Evolutionary conservation across 35 echinoderm and acorn worm genomes (phyloP), one percentile per base, ranked within the genome.

Genomic region (Anneissia japonica): DNA sequence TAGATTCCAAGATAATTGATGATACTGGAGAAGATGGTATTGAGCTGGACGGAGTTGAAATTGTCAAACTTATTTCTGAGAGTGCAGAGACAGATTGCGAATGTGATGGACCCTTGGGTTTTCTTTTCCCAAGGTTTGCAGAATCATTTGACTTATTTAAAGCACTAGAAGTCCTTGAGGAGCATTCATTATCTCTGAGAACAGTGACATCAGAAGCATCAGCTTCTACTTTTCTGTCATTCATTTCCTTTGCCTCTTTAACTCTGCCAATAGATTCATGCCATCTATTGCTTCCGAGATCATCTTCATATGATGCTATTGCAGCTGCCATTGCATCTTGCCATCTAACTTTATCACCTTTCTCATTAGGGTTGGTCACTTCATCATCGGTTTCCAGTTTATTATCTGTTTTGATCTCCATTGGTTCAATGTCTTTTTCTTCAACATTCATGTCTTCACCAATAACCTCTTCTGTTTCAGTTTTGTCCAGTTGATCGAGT

Each of bases 21-120:
- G 92, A 94, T 31, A 81, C 34, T 82, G 92, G 87, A 7, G 87
- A 82, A 32, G 84, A 30, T 11, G 87, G 79, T 64, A 89, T 72
- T 1, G 92, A 94, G 74, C 92, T 77, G 36, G 43, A 74, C 0
- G 92, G 92, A 36, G 92, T 94, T 77, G 92, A 94, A 41, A 94
- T 94, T 17, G 92, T 94, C 31, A 94, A 94, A 84, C 92, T 94
- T 0, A 72, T 31, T 56, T 83, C 80, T 32, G 91, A 93, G 23
- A 64, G 51, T 64, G 51, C 51, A 23, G 51, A 64, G 9, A 64
- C 51, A 64, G 51, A 64, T 64, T 64, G 51, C 36, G 33, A 72
- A 72, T 37, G 81, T 32, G 74, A 74, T 89, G 19, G 17, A 33
- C 0, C 31, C 85, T 78, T 91, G 75, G 46, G 45, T 55, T 26